Percentiles rank a stretch among this genome's conserved stretches.
These are phyloP conservation scores for Microctonus aethiopoides DNA, from an alignment of 2,888 invertebrate species.

Conservation along the genomic window DNA sequence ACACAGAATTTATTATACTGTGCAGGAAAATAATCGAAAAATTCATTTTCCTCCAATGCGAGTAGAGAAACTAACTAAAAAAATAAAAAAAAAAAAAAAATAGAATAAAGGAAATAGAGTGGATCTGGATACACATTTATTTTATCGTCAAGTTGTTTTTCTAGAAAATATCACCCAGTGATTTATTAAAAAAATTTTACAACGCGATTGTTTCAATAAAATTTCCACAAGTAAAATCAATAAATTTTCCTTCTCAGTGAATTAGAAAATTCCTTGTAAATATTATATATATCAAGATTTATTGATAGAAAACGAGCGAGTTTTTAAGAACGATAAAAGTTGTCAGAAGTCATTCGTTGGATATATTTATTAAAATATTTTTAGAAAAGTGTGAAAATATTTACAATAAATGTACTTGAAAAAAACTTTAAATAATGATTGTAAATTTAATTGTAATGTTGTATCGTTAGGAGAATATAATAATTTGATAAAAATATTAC, in stretches of 20 bases:
- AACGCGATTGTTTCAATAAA: not conserved
- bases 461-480: not conserved
- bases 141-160: not conserved
- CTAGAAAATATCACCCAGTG: not conserved
- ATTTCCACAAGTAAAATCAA: not conserved
- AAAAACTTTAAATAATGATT: not conserved
- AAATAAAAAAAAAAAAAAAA: no score
- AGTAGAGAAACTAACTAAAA: no score
- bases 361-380: not conserved
- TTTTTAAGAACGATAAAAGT: not conserved
- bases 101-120: no score
- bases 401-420: not conserved
- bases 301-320: not conserved
- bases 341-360: not conserved
- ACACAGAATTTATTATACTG: no score
- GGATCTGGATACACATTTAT: not conserved
- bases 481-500: slow-evolving; percentile 4
- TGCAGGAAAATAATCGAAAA: no score
- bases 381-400: not conserved
- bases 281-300: not conserved
- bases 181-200: not conserved
- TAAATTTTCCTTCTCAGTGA: not conserved
- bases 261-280: not conserved
- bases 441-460: not conserved
- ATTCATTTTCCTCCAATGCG: no score